Conservation (phyloP, 2,113 vertebrate genomes). For the Centrocercus urophasianus region DNA sequence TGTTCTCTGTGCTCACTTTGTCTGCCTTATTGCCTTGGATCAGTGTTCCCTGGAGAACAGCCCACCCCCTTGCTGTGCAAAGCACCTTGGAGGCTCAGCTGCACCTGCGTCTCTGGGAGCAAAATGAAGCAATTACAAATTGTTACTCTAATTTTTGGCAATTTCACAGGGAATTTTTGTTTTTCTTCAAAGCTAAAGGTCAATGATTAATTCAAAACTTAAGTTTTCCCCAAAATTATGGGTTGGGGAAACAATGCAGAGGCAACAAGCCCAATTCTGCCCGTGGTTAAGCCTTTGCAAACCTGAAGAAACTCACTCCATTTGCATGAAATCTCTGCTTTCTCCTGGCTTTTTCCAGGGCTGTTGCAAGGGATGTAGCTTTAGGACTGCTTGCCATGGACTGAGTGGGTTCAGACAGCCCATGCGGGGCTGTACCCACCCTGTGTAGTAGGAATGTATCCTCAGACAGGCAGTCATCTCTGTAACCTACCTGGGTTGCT, state of each 20-base stretch:
- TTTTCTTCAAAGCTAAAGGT: constrained; percentile 60
- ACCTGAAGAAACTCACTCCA: not conserved
- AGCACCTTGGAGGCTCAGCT: not conserved
- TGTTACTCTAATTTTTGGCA: constrained; percentile 19
- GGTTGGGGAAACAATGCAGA: constrained; percentile 27
- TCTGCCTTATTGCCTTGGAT: not conserved
- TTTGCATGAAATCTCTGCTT: not conserved
- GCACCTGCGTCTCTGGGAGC: constrained; percentile 51
- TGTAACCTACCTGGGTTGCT: not conserved
- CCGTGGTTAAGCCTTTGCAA: not conserved
- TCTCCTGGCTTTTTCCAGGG: not conserved
- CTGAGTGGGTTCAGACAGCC: not conserved
- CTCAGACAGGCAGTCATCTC: not conserved
- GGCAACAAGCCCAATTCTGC: not conserved
- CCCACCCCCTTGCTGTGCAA: not conserved
- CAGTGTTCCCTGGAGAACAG: constrained; percentile 29
- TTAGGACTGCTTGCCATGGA: not conserved
- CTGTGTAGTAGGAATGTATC: not conserved
- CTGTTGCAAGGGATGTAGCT: not conserved
- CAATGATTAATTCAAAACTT: constrained; percentile 36
- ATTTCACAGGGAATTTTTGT: constrained; percentile 40
- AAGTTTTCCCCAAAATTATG: not conserved
- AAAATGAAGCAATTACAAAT: constrained; percentile 52
- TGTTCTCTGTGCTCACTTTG: constrained; percentile 11
- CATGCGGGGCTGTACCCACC: not conserved